Conservation (phyloP, 2,888 invertebrate genomes). For the Caenorhabditis sinica region DNA sequence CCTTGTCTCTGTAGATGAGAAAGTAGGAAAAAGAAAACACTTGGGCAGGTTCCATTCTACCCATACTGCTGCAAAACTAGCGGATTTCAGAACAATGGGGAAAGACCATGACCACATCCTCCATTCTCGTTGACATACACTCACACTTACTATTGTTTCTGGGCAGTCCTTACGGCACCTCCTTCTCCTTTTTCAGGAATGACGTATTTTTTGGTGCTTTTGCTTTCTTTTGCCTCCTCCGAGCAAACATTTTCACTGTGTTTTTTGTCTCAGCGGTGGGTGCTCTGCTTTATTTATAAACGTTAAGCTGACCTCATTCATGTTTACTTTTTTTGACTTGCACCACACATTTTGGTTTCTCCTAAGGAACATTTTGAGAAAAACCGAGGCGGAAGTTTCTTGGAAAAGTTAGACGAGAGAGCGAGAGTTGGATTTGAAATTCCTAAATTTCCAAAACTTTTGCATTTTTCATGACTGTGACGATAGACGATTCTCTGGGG, state of each 20-base stretch:
- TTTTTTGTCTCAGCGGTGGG: conserved; percentile 30
- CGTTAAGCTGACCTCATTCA: conserved; percentile 48
- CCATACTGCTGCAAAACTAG: not conserved
- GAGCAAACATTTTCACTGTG: conserved; percentile 30
- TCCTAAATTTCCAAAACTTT: conserved; percentile 34
- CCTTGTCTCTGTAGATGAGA: conserved; percentile 36
- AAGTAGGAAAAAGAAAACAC: conserved; percentile 21
- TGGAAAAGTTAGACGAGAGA: not conserved
- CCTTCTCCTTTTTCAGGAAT: conserved; percentile 14
- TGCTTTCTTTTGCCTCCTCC: conserved; percentile 15
- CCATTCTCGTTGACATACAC: conserved; percentile 23
- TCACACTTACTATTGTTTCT: conserved; percentile 46
- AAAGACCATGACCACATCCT: conserved; percentile 4
- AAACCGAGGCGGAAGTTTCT: conserved; percentile 34
- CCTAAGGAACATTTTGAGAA: conserved; percentile 19
- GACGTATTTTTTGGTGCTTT: conserved; percentile 36
- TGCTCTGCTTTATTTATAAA: conserved; percentile 54
- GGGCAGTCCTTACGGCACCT: conserved; percentile 39
- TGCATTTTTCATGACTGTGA: conserved; percentile 57
- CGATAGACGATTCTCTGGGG: conserved; percentile 48
- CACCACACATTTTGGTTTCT: conserved; percentile 38
- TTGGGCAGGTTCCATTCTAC: conserved; percentile 9
- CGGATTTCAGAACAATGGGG: not conserved
- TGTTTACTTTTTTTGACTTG: conserved; percentile 54
- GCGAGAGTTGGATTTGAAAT: conserved; percentile 15